Conservation (phyloP, 2,888 invertebrate species). For the Lepetodrilus schrolli region DNA sequence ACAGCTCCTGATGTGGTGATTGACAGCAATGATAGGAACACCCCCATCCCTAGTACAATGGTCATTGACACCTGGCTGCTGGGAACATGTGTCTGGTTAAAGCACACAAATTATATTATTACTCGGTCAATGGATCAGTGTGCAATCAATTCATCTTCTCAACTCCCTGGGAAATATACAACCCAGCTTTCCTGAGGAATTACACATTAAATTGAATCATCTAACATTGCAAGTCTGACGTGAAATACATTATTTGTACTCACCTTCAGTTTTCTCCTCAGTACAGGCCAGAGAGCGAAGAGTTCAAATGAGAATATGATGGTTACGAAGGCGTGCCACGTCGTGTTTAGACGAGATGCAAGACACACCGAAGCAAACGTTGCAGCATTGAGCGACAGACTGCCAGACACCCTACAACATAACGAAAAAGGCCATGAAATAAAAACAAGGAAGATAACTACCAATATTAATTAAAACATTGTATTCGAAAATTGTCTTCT, state of each 20-base stretch:
- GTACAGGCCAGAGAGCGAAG: constrained; percentile 91
- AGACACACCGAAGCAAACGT: constrained; percentile 96
- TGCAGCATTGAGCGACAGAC: constrained; percentile 94
- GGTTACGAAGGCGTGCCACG: constrained; percentile 87
- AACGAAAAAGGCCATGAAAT: no score
- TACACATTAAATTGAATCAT: no score
- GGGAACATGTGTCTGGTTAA: constrained; percentile 36
- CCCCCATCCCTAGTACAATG: constrained; percentile 48
- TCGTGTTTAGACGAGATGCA: constrained; percentile 90
- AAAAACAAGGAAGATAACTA: no score
- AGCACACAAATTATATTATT: no score
- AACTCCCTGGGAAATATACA: no score
- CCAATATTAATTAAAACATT: no score
- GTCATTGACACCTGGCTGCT: constrained; percentile 57
- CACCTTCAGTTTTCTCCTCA: constrained; percentile 81
- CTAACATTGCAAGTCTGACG: no score
- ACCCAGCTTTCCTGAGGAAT: no score
- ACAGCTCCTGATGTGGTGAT: constrained; percentile 66
- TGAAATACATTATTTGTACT: no score
- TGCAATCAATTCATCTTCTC: no score
- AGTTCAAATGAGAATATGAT: constrained; percentile 90
- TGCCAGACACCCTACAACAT: constrained; percentile 85
- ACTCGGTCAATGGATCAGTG: no score
- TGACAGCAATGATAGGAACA: constrained; percentile 51
- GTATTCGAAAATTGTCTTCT: no score